Conservation (phyloP, 2,113 vertebrate species). For the Hippocampus guttulatus region DNA sequence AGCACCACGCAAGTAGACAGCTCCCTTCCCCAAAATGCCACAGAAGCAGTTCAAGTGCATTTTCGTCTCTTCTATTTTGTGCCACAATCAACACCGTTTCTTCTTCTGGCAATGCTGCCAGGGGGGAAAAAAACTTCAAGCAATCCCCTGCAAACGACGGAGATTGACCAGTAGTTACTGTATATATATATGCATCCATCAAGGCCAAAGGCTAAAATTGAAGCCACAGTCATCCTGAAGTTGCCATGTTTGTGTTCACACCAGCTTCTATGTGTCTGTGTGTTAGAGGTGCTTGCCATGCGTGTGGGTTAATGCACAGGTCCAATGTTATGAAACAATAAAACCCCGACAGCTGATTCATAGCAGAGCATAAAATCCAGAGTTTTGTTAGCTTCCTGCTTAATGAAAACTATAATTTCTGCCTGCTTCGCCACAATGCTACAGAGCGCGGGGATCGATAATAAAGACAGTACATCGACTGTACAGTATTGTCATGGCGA, state of each 20-base stretch:
- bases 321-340: constrained; percentile 64
- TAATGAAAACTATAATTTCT: constrained; percentile 68
- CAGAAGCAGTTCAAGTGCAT: background rate
- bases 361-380: constrained; percentile 57
- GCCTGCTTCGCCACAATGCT: constrained; percentile 29
- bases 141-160: constrained; percentile 39
- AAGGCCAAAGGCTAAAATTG: constrained; percentile 58
- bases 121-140: background rate
- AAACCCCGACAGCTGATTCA: constrained; percentile 65
- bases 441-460: constrained; percentile 41
- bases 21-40: constrained; percentile 10
- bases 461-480: constrained; percentile 49
- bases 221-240: constrained; percentile 36
- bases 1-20: constrained; percentile 54
- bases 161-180: constrained; percentile 60
- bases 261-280: background rate
- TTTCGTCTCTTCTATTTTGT: constrained; percentile 22
- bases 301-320: constrained; percentile 28
- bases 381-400: constrained; percentile 62
- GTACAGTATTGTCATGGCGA: constrained; percentile 29
- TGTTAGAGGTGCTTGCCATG: constrained; percentile 10
- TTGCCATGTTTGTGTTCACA: constrained; percentile 10
- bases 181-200: constrained; percentile 65
- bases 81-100: constrained; percentile 29
- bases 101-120: constrained; percentile 19